Percentiles rank a stretch among this genome's conserved stretches.
These are phyloP conservation scores for Palythoa grandis DNA, from an alignment of 92 coral and sea anemone species.

Conservation along the genomic window DNA sequence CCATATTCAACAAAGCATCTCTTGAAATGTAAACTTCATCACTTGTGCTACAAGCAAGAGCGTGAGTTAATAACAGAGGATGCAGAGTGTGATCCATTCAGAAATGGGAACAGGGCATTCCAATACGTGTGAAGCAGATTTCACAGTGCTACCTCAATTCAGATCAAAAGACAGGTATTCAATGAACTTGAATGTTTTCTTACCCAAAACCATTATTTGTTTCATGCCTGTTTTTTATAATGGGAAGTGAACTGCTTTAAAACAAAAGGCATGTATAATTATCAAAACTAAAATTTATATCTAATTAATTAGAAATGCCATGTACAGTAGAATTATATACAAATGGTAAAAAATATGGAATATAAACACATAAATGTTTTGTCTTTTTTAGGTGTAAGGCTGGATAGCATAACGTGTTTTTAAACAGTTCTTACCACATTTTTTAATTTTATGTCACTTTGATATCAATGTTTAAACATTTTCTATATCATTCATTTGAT, in stretches of 20 bases:
- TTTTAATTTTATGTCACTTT: no score
- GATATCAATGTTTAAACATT: no score
- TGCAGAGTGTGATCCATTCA: slow-evolving; percentile 25
- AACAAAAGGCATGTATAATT: no score
- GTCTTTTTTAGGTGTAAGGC: no score
- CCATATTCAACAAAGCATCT: neutral
- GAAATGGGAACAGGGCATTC: slow-evolving; percentile 36
- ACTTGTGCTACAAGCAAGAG: slow-evolving; percentile 13
- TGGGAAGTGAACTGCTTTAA: neutral
- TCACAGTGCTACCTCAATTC: neutral
- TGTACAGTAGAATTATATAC: no score
- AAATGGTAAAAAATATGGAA: no score
- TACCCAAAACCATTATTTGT: neutral
- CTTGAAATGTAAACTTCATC: neutral
- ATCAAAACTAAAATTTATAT: no score
- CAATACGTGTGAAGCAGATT: slow-evolving; percentile 36
- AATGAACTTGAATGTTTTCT: neutral
- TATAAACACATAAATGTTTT: no score
- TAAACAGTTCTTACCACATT: no score
- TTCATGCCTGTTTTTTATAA: neutral
- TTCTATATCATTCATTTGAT: no score
- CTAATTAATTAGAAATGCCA: no score
- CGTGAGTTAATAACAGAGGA: slow-evolving; percentile 31
- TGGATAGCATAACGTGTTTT: no score
- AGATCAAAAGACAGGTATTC: neutral